Evolutionary conservation across 1,140 invertebrate genomes (phyloP), one percentile per base, ranked within the genome.

Genomic region (Dendrolimus kikuchii): DNA sequence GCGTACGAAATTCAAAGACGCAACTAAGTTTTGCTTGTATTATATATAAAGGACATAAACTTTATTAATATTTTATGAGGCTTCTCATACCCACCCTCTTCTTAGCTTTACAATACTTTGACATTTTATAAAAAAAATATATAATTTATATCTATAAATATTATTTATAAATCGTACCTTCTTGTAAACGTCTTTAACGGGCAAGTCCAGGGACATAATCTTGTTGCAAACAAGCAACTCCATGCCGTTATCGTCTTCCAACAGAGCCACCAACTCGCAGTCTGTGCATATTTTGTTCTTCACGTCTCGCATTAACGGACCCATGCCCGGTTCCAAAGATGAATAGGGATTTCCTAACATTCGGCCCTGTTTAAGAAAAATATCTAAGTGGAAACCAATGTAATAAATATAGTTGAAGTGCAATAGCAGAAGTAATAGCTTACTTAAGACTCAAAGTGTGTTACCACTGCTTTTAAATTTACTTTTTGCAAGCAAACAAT

Each of bases 211-310:
- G 58, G 95, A 97, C 68, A 99, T 99, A 50, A 99, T 99, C 88
- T 99, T 99, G 82, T 99, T 99, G 72, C 97, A 97, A 0, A 99
- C 98, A n/a, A 99, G 89, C 50, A 99, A 88, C 82, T 99, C 98
- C 97, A 99, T 99, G 47, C 98, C 98, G 71, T 97, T 99, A 77
- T 99, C 98, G 81, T 99, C 98, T 81, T 99, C 98, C 0, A 99
- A 81, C 9, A 99, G 84, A 2, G 98, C 97, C 1, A 99, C 96
- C 43, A 99, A 87, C 74, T 99, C 98, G 86, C 98, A 99, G 88
- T 99, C 98, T 68, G 95, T 94, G 74, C 97, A 98, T 59, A 98
- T 98, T 83, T 99, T 99, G 82, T 99, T 99, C 81, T 99, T 99
- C 0, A 99, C 95, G 77, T 99, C 97, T 43, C 98, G 90, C 98